Evolutionary conservation across 2,888 invertebrate species (phyloP).

Genomic region (Cryptophagus acutangulus): DNA sequence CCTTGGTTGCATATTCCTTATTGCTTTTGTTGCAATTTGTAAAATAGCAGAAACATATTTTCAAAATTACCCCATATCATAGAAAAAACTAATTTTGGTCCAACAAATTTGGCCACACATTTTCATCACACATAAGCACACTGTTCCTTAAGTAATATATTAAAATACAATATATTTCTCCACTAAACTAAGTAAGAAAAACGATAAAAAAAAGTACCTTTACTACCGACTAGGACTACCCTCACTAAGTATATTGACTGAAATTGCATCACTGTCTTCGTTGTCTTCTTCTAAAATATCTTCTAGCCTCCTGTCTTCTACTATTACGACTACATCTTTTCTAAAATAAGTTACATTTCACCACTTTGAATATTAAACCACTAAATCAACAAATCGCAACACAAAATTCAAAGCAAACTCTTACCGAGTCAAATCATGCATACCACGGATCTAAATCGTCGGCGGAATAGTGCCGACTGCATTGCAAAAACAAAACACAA

Average conservation of each 20-base stretch:
- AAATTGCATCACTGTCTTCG: conserved; percentile 40
- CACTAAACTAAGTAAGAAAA: conserved; percentile 5
- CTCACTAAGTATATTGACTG: conserved; percentile 17
- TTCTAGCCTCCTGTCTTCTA: conserved; percentile 42
- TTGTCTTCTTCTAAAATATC: conserved; percentile 45
- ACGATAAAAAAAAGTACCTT: conserved; percentile 18
- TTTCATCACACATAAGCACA: conserved; percentile 17
- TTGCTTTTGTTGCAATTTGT: too few species aligned
- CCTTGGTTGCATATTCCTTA: not conserved
- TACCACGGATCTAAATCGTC: conserved; percentile 42
- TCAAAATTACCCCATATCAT: too few species aligned
- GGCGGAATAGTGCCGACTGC: conserved; percentile 39
- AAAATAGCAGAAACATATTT: too few species aligned
- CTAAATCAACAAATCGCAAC: not conserved
- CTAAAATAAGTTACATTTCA: conserved; percentile 37
- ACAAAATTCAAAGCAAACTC: conserved; percentile 1
- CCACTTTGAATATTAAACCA: conserved; percentile 3
- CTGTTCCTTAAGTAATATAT: conserved; percentile 9
- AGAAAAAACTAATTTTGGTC: too few species aligned
- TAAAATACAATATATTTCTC: not conserved
- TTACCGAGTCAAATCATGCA: conserved; percentile 32
- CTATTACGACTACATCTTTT: conserved; percentile 42
- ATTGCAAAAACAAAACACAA: conserved; percentile 16
- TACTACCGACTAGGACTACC: conserved; percentile 23
- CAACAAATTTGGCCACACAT: conserved; percentile 19